Evolutionary conservation across 2,113 vertebrate species (phyloP).

Genomic region (Ciconia maguari): DNA sequence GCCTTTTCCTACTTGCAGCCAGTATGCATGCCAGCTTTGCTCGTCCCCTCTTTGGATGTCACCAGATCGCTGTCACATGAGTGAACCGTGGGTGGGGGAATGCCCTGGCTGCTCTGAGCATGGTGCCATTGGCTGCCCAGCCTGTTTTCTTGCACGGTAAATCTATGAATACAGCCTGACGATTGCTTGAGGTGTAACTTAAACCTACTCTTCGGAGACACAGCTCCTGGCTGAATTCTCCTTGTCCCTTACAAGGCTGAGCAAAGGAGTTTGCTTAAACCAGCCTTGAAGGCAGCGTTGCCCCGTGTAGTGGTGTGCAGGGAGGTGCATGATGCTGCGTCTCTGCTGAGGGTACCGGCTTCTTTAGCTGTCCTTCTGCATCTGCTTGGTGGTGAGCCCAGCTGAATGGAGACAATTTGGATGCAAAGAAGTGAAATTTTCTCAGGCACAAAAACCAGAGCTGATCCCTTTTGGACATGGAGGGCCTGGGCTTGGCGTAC

Average conservation of each 20-base stretch:
- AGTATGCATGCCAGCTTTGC: neutral
- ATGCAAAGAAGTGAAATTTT: neutral
- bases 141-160: neutral
- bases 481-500: neutral
- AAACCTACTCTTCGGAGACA: neutral
- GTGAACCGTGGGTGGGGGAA: neutral
- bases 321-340: neutral
- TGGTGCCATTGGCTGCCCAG: neutral
- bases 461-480: neutral
- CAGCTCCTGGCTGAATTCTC: neutral
- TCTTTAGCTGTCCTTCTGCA: neutral
- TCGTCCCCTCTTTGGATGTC: neutral
- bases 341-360: neutral
- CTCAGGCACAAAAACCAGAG: neutral
- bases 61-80: neutral
- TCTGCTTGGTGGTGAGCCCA: neutral
- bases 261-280: neutral
- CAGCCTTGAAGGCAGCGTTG: neutral
- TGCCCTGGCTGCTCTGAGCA: neutral
- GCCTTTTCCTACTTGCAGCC: neutral
- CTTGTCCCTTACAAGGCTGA: neutral
- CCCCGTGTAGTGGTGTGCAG: accelerated
- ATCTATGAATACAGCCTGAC: neutral
- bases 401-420: neutral
- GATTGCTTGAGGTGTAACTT: neutral